Percentiles rank a stretch among this genome's conserved stretches.
These are phyloP conservation scores for Leucoraja erinaceus DNA, from an alignment of 2,113 vertebrate genomes.

Conservation along the genomic window DNA sequence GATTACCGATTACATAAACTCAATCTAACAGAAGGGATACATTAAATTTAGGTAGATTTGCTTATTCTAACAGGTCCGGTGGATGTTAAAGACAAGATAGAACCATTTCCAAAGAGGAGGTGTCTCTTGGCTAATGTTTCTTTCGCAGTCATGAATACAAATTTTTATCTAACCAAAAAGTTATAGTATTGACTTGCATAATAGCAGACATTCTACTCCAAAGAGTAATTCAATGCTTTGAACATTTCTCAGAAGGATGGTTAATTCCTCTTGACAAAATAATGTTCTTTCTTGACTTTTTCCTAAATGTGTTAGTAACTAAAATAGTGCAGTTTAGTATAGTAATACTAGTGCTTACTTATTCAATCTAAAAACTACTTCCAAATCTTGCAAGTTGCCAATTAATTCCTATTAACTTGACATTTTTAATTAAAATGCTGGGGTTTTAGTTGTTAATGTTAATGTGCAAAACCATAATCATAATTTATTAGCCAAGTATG, in stretches of 20 bases:
- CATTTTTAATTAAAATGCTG: not conserved
- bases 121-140: not conserved
- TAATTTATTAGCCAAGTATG: not conserved
- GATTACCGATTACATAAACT: not conserved
- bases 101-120: not conserved
- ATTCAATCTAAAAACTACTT: not conserved
- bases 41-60: not conserved
- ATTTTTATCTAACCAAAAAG: not conserved
- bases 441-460: not conserved
- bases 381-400: not conserved
- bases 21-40: too few species aligned
- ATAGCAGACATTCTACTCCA: not conserved
- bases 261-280: too few species aligned
- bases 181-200: not conserved
- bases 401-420: not conserved
- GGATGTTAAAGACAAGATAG: not conserved
- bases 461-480: not conserved
- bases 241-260: not conserved
- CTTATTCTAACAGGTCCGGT: not conserved
- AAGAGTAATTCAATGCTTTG: not conserved
- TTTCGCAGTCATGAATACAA: not conserved
- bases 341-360: not conserved
- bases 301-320: not conserved
- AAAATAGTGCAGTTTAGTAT: not conserved
- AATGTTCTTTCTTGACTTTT: not conserved